A percentile compares a stretch with the other conserved stretches of the same genome.
Evolutionary conservation across 2,113 vertebrate species (phyloP).

Genomic region (Ranitomeya variabilis): DNA sequence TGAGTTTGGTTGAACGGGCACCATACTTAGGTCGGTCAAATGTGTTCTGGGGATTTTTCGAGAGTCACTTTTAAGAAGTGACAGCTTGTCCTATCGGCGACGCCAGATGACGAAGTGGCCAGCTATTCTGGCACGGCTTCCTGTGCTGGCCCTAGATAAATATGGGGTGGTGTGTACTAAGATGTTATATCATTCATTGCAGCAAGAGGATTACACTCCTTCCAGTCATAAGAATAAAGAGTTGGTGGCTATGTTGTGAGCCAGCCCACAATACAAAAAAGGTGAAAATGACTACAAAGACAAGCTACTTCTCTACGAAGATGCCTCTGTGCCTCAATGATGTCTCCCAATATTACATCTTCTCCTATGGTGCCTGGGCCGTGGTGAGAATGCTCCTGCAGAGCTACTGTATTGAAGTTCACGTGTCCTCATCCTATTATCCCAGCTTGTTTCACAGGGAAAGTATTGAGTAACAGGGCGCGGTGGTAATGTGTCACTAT

Average conservation of each 20-base stretch:
- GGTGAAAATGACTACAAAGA: too few relatives aligned
- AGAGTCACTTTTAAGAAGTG: too few relatives aligned
- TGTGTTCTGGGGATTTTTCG: background rate
- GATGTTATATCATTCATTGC: background rate
- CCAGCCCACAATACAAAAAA: too few relatives aligned
- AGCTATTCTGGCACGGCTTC: background rate
- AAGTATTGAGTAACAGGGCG: background rate
- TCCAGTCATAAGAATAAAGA: background rate
- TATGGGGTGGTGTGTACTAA: background rate
- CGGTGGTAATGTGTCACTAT: background rate
- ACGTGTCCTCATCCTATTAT: background rate
- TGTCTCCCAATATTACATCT: background rate
- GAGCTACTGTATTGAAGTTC: background rate
- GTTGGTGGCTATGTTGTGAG: background rate
- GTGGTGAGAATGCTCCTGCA: background rate
- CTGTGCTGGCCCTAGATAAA: background rate
- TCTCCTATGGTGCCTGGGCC: background rate
- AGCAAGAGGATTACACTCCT: background rate
- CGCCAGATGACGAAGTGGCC: background rate
- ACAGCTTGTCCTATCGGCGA: conserved; percentile 12
- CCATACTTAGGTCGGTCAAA: background rate
- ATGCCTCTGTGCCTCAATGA: background rate
- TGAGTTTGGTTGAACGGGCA: background rate
- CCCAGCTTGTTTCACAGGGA: background rate
- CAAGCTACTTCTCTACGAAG: too few relatives aligned